Base-by-base conservation (phyloP, 2,113 vertebrate species). In the Catharus bicknelli region DNA sequence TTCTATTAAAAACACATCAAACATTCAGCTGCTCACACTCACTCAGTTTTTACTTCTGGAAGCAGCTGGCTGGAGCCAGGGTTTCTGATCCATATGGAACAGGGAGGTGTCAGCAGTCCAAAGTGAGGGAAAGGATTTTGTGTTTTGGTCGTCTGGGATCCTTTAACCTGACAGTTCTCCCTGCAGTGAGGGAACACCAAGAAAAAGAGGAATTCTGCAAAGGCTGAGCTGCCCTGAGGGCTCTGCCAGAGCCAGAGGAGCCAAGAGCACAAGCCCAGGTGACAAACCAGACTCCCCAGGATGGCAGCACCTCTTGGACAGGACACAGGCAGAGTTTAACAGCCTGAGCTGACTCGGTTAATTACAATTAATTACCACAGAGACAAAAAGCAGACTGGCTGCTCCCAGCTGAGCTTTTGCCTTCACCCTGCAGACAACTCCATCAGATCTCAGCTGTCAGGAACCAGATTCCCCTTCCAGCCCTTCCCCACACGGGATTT, bases 281-380 rank as follows among this genome's bases (percentile, higher is more conserved):
- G 57, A 69, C 54, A 55, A 59, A 53, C 3, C 62, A 58, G 17
- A 40, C 16, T 81, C 34, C 68, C 32, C 4, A 25, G 64, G 57
- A 29, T 1, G 8, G n/a, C 40, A 21, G 78, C 38, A 64, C 34
- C 47, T 53, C 77, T 43, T 55, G 48, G 70, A 83, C 87, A 83
- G 63, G 70, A 62, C 87, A 76, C 63, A 43, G 48, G 42, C 79
- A 50, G 48, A 83, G 42, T 76, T 90, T 30, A 90, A 50, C 42
- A 77, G 78, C 69, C 66, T 9, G 5, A 58, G 57, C 51, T 38
- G 47, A 30, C 66, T 63, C 18, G 2, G 61, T 53, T 89, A 89
- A 83, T 86, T 70, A 90, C 57, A 47, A 74, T 88, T 94, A 94
- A 93, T 93, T 88, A 91, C 73, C 14, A 58, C n/a, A 48, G 62